Conservation (phyloP, 1,140 invertebrate species). For the Temnothorax nylanderi region DNA sequence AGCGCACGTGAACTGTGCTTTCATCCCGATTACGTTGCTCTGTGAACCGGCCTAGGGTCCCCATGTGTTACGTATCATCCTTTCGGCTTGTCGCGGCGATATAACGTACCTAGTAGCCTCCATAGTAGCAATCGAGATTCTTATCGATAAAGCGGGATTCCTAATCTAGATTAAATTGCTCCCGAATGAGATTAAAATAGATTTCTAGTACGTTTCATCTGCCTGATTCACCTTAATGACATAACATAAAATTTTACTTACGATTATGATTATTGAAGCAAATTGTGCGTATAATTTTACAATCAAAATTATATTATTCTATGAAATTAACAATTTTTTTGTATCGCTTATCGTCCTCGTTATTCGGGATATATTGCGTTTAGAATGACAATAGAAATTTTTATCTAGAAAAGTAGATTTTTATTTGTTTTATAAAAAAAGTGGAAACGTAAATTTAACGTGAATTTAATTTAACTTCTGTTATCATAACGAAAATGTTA, state of each 20-base stretch:
- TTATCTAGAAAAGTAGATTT: neutral
- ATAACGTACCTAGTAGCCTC: neutral
- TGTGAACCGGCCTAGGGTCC: neutral
- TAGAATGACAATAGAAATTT: neutral
- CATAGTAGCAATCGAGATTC: neutral
- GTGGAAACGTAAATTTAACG: neutral
- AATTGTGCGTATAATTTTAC: neutral
- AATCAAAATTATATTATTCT: neutral
- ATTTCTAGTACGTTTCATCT: constrained; percentile 3
- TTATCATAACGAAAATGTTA: neutral
- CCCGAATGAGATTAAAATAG: neutral
- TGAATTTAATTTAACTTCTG: neutral
- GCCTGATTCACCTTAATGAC: neutral
- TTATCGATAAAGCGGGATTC: neutral
- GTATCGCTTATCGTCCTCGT: neutral
- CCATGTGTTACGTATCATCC: constrained; percentile 21
- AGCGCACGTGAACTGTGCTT: constrained; percentile 13
- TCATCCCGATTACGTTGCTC: constrained; percentile 48
- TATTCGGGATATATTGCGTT: neutral
- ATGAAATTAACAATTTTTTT: neutral
- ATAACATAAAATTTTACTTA: neutral
- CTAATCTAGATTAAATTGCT: constrained; percentile 4
- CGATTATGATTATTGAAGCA: neutral
- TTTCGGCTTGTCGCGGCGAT: neutral
- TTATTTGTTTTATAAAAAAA: too few relatives aligned